Evolutionary conservation across 2,888 invertebrate genomes (phyloP).

Genomic region (Thelaira solivaga): DNA sequence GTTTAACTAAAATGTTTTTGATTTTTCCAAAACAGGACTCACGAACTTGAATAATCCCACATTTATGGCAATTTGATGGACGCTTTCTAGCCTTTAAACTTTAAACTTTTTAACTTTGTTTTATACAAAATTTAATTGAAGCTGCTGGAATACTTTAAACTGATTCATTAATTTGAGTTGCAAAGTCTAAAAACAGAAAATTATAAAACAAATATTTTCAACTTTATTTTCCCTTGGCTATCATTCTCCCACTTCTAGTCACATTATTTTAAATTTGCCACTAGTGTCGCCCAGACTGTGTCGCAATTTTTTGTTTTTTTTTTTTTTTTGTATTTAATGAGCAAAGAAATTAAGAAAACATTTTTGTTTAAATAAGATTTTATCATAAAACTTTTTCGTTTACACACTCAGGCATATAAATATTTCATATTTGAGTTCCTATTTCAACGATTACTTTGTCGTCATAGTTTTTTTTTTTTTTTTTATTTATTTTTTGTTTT

Average conservation of each 20-base stretch:
- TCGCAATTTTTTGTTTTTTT: conserved; percentile 49
- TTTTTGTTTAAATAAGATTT: conserved; percentile 64
- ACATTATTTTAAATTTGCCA: conserved; percentile 29
- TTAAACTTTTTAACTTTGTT: no score
- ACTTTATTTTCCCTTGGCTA: neutral
- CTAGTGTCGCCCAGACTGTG: conserved; percentile 47
- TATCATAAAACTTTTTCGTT: conserved; percentile 57
- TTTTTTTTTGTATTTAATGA: conserved; percentile 64
- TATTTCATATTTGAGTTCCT: conserved; percentile 47
- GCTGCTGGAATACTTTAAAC: no score
- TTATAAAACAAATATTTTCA: neutral
- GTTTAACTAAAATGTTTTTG: no score
- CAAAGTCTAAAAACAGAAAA: neutral
- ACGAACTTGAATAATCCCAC: no score
- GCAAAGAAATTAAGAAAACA: conserved; percentile 66
- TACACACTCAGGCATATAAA: neutral
- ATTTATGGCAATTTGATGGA: no score
- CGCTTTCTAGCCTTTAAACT: no score
- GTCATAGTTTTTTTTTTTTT: conserved; percentile 44
- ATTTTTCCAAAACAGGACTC: no score
- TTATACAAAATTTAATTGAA: no score
- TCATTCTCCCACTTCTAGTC: neutral
- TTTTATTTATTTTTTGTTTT: neutral
- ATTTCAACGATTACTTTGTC: conserved; percentile 38
- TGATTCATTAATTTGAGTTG: no score